Evolutionary conservation across 2,113 vertebrate genomes (phyloP), one percentile per base, ranked within the genome.

Genomic region (Myotis brandtii): DNA sequence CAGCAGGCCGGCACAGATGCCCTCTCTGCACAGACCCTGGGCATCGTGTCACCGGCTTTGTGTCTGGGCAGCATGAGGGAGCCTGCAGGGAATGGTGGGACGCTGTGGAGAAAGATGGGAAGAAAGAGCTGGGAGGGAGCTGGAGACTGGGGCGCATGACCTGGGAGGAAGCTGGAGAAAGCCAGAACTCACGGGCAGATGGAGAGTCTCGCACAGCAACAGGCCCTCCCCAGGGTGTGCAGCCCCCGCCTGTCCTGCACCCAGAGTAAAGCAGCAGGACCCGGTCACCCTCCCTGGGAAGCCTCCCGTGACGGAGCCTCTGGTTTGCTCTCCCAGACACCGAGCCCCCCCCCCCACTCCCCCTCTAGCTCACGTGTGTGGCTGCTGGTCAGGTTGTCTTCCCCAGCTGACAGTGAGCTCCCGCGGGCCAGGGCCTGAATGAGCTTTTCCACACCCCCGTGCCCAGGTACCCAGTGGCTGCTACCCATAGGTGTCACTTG

Each of bases 301-400:
- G 30, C 59, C 30, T 37, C 37, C 30, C 2, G 3, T 5, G 10
- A 17, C 0, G 2, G 13, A 17, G 4, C 8, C 40, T n/a, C 14
- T 81, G 0, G 0, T 46, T 21, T 3, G 5, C n/a, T 9, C 27
- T 50, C 54, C 52, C 40, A 3, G 43, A 86, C 17, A 12, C 34
- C 4, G 0, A 2, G 32, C 1, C 18, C 2, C 34, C 6, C 34
- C 0, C 2, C 82, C 2, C 14, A 2, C 40, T 4, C 9, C 30
- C 21, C 27, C 0, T 3, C 77, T 3, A 40, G 86, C 27, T 72
- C 52, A 69, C 23, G 25, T 3, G 54, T n/a, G 54, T 21, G 4
- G 2, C 9, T 37, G 32, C 56, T 59, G 4, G 0, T 4, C 30
- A 2, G 11, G 43, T 7, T 30, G 7, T 40, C 40, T 77, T 14